Conservation (phyloP, 2,888 invertebrate species). For the Acheta domesticus region DNA sequence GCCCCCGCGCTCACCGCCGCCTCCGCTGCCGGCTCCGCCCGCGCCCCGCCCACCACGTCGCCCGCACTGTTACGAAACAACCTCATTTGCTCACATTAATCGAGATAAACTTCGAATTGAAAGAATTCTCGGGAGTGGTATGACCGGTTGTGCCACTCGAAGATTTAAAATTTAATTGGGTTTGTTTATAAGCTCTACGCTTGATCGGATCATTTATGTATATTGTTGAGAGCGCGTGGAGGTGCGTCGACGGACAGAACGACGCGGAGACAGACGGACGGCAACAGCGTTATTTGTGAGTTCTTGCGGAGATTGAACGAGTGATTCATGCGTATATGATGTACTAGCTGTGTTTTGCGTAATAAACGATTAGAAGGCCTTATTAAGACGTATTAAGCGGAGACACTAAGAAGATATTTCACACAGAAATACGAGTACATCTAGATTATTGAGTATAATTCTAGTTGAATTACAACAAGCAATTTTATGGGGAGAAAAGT, state of each 20-base stretch:
- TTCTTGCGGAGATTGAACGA: too few species aligned
- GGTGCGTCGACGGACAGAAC: not conserved
- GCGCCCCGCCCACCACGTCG: not conserved
- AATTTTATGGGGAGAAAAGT: too few species aligned
- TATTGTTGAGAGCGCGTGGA: slow-evolving; percentile 18
- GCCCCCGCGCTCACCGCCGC: not conserved
- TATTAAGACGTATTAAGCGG: too few species aligned
- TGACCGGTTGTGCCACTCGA: slow-evolving; percentile 18
- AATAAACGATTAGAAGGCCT: too few species aligned
- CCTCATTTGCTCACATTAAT: slow-evolving; percentile 18
- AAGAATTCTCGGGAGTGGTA: slow-evolving; percentile 18
- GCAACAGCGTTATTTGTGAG: not conserved
- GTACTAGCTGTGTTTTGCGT: too few species aligned
- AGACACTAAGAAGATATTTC: too few species aligned
- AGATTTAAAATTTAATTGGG: slow-evolving; percentile 18
- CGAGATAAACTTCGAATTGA: slow-evolving; percentile 11
- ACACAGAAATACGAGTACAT: too few species aligned
- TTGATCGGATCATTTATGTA: slow-evolving; percentile 18
- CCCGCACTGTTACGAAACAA: not conserved
- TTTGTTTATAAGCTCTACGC: slow-evolving; percentile 18
- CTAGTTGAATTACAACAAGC: too few species aligned
- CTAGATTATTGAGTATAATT: too few species aligned
- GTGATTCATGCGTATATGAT: too few species aligned
- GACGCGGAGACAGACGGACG: not conserved
- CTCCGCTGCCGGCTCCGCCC: not conserved